phyloP scores from a whole-genome alignment of 2,888 invertebrate genomes.

The Drosophila kokeensis region DNA sequence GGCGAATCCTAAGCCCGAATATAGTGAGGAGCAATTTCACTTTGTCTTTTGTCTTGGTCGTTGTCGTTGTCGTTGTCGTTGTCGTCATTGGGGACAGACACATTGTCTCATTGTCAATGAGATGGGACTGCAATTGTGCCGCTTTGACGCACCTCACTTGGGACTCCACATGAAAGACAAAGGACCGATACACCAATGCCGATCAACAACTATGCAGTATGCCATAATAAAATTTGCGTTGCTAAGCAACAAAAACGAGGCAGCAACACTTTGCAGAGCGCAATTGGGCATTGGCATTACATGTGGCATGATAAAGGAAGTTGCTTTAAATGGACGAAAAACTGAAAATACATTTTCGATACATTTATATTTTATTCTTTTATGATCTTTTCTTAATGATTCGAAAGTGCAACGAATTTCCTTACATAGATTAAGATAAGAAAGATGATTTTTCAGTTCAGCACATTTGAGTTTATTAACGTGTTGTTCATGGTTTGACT shows the following conservation, averaged over 20 bases:
- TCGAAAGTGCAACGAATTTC: neutral
- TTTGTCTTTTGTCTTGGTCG: constrained; percentile 22
- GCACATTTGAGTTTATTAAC: neutral
- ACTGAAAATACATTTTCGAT: neutral
- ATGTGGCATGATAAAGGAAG: constrained; percentile 16
- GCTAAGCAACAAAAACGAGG: constrained; percentile 39
- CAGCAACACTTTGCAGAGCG: constrained; percentile 14
- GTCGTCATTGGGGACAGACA: constrained; percentile 45
- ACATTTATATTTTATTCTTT: neutral
- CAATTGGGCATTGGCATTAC: constrained; percentile 17
- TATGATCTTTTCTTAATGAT: neutral
- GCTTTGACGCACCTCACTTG: constrained; percentile 49
- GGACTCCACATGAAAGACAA: constrained; percentile 72
- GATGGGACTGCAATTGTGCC: constrained; percentile 33
- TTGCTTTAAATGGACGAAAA: neutral
- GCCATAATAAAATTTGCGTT: constrained; percentile 39
- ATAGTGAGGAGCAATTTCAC: constrained; percentile 38
- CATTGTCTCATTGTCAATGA: constrained; percentile 50
- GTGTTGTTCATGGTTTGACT: neutral
- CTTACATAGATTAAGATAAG: neutral
- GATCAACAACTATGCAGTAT: constrained; percentile 36
- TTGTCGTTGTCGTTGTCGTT: neutral
- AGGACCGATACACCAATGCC: constrained; percentile 28
- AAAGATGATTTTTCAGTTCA: too few relatives aligned
- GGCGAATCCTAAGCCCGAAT: constrained; percentile 66